A percentile compares a stretch with the other conserved stretches of the same genome.
Conservation (phyloP, 2,113 vertebrate species). For the Setophaga petechia region DNA sequence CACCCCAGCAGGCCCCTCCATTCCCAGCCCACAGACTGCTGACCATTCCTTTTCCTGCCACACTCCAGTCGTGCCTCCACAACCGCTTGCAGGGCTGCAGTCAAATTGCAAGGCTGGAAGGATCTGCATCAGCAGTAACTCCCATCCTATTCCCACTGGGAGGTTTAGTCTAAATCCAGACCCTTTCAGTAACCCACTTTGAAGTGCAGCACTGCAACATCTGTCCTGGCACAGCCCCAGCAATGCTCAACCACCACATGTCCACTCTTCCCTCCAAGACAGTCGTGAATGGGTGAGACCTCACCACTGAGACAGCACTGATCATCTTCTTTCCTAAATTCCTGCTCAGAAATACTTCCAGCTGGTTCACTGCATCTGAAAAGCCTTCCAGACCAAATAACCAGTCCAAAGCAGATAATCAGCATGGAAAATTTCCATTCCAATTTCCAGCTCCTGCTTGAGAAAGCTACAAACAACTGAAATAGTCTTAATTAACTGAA, state of each 20-base stretch:
- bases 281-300: accelerated
- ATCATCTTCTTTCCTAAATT: neutral
- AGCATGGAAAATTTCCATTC: neutral
- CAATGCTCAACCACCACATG: neutral
- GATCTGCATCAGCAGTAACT: neutral
- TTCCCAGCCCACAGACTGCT: neutral
- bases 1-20: neutral
- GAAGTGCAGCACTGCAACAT: neutral
- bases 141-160: neutral
- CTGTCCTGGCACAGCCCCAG: neutral
- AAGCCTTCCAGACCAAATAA: neutral
- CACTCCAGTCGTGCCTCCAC: neutral
- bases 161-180: neutral
- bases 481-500: neutral
- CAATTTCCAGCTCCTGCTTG: neutral
- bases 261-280: neutral
- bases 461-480: neutral
- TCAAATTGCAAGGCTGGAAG: neutral
- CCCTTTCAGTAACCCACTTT: neutral
- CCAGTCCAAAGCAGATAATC: neutral
- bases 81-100: neutral
- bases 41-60: neutral
- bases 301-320: neutral
- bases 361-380: neutral
- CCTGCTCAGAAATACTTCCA: neutral